These are phyloP conservation scores for Epinephelus malabaricus DNA, from an alignment of 2,797 vertebrate species.

Conservation along the genomic window DNA sequence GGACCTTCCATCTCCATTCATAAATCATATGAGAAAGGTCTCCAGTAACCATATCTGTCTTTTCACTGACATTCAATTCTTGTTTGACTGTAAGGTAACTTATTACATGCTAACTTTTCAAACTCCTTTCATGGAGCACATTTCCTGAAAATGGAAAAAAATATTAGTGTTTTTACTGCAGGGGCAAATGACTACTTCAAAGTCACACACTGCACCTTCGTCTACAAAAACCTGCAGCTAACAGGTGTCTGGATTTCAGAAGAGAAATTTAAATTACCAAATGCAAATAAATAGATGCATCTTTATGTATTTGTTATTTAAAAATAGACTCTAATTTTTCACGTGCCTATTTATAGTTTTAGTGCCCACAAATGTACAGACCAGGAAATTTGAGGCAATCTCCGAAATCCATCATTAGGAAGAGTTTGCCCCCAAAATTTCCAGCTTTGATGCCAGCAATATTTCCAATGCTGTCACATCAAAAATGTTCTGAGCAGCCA, in stretches of 20 bases:
- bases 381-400: not conserved
- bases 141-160: slow-evolving; percentile 14
- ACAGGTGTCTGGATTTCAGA: slow-evolving; percentile 46
- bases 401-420: slow-evolving; percentile 58
- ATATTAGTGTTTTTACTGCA: slow-evolving; percentile 13
- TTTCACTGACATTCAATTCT: slow-evolving; percentile 1
- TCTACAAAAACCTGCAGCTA: slow-evolving; percentile 24
- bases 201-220: slow-evolving; percentile 14
- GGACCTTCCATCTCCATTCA: slow-evolving; percentile 47
- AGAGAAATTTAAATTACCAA: slow-evolving; percentile 21
- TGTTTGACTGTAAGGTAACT: slow-evolving; percentile 10
- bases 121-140: not conserved
- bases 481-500: slow-evolving; percentile 75
- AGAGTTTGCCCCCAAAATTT: slow-evolving; percentile 62
- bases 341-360: not conserved
- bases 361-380: slow-evolving; percentile 17
- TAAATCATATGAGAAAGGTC: slow-evolving; percentile 46
- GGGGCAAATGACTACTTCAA: slow-evolving; percentile 31
- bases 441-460: slow-evolving; percentile 72
- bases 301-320: not conserved
- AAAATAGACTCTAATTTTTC: not conserved
- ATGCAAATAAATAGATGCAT: slow-evolving; percentile 21
- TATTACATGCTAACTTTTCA: slow-evolving; percentile 35
- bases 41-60: slow-evolving; percentile 21
- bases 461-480: slow-evolving; percentile 80